Conservation (phyloP, 2,888 invertebrate genomes). For the Scaptomyza polygonia region DNA sequence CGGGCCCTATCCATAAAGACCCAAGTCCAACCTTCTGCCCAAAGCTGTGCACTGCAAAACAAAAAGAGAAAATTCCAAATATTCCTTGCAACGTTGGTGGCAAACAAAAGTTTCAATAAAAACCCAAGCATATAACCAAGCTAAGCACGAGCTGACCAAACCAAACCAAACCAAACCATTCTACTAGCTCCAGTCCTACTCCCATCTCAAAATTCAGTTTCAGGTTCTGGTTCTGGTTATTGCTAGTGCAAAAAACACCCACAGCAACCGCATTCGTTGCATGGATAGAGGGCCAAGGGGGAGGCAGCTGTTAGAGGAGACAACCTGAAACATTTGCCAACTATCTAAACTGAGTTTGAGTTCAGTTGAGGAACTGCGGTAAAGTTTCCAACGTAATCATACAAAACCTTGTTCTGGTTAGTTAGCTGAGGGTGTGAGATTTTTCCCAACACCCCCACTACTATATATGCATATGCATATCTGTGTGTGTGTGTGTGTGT, state of each 20-base stretch:
- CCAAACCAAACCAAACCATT: too few species aligned
- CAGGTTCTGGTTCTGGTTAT: constrained; percentile 29
- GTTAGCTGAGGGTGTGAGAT: constrained; percentile 31
- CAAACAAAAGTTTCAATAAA: constrained; percentile 80
- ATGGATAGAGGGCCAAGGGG: constrained; percentile 19
- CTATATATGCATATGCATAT: constrained; percentile 25
- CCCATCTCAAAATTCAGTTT: constrained; percentile 39
- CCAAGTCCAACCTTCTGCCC: constrained; percentile 1
- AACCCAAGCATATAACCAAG: constrained; percentile 63
- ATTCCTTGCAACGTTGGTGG: constrained; percentile 67
- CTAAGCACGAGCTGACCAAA: constrained; percentile 39
- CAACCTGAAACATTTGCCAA: constrained; percentile 68
- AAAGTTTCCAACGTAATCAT: constrained; percentile 78
- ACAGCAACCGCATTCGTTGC: constrained; percentile 67
- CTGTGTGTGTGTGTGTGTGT: constrained; percentile 9
- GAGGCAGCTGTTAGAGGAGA: background rate
- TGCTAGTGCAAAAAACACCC: constrained; percentile 66
- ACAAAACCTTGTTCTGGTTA: constrained; percentile 68
- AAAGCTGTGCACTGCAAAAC: background rate
- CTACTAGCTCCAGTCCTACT: background rate
- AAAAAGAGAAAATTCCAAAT: constrained; percentile 66
- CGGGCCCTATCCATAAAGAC: background rate
- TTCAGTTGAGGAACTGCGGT: constrained; percentile 77
- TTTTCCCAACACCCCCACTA: constrained; percentile 22
- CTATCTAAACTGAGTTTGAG: constrained; percentile 77